Conservation (phyloP, 2,113 vertebrate species). For the Kobus ellipsiprymnus region DNA sequence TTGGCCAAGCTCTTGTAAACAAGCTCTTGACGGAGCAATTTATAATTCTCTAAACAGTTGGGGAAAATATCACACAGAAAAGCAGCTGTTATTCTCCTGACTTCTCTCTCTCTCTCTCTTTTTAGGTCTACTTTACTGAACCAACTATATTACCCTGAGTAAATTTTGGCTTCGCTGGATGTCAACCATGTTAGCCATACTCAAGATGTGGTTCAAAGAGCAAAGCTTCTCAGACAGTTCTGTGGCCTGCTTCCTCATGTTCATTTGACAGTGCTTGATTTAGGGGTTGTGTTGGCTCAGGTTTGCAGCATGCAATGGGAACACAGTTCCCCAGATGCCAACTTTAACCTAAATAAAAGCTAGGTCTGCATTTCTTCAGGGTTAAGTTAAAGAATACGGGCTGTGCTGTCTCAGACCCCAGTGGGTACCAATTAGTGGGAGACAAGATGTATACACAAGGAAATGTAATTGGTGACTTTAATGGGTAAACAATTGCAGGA, state of each 20-base stretch:
- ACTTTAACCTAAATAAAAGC: constrained; percentile 44
- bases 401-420: constrained; percentile 24
- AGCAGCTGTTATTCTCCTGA: constrained; percentile 57
- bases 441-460: not conserved
- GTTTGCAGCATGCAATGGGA: not conserved
- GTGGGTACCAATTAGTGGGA: constrained; percentile 31
- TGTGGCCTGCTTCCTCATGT: not conserved
- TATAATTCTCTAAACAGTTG: constrained; percentile 64
- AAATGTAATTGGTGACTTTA: not conserved
- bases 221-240: constrained; percentile 24
- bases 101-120: not conserved
- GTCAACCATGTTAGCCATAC: constrained; percentile 15
- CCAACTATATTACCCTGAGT: constrained; percentile 10
- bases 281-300: constrained; percentile 15
- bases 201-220: constrained; percentile 26
- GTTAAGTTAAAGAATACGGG: constrained; percentile 30
- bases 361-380: constrained; percentile 1
- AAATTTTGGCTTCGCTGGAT: constrained; percentile 30
- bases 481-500: constrained; percentile 14
- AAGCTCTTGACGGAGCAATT: constrained; percentile 55
- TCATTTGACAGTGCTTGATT: not conserved
- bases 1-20: constrained; percentile 64
- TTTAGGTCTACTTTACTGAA: not conserved
- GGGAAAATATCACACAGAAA: constrained; percentile 48
- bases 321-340: constrained; percentile 19